Evolutionary conservation across 2,113 vertebrate genomes (phyloP).

Genomic region (Lynx canadensis): DNA sequence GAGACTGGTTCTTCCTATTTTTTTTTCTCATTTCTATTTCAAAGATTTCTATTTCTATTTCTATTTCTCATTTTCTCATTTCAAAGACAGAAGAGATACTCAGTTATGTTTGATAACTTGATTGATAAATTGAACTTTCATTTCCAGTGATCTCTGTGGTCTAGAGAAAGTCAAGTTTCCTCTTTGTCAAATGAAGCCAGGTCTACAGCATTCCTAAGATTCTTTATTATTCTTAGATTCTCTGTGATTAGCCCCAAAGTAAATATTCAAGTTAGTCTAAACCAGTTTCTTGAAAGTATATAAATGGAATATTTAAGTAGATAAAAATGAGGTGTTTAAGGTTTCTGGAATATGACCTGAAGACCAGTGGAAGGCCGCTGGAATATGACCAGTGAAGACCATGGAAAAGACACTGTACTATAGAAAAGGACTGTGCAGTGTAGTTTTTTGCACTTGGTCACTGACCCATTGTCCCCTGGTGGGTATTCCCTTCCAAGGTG

Average conservation of each 20-base stretch:
- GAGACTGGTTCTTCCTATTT: background rate
- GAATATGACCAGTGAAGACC: background rate
- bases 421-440: background rate
- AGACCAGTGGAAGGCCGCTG: background rate
- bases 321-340: background rate
- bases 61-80: background rate
- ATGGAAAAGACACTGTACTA: accelerated
- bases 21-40: background rate
- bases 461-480: background rate
- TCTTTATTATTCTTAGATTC: background rate
- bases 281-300: background rate
- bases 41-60: background rate
- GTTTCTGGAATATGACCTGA: background rate
- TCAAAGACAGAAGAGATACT: background rate
- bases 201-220: background rate
- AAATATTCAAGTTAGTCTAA: background rate
- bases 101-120: background rate
- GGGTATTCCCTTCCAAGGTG: background rate
- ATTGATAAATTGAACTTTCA: background rate
- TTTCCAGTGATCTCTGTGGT: background rate
- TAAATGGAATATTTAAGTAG: background rate
- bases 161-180: background rate
- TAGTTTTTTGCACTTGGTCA: background rate
- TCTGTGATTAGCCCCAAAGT: background rate
- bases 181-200: background rate